These are phyloP conservation scores for Neolamprologus brichardi DNA, from an alignment of 2,113 vertebrate genomes.

Conservation along the genomic window DNA sequence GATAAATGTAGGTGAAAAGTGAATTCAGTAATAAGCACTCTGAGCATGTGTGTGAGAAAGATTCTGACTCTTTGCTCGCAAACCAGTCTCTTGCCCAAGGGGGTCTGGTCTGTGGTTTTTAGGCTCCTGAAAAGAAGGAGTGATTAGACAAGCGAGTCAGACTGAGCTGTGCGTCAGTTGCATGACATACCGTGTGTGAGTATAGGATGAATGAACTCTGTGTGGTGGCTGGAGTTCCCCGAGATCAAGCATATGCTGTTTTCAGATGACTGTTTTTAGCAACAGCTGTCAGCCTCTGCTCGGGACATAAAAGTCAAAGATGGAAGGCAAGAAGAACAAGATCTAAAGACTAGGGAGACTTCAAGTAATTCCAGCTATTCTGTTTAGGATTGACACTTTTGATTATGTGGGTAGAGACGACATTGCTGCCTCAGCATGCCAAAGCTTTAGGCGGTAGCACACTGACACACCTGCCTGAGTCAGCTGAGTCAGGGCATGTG, in stretches of 20 bases:
- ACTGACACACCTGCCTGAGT: constrained; percentile 55
- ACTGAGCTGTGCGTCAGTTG: constrained; percentile 36
- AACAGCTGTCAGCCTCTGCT: constrained; percentile 30
- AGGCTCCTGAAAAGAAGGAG: constrained; percentile 33
- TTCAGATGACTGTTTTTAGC: constrained; percentile 51
- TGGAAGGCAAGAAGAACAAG: background rate
- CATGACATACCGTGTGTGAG: constrained; percentile 43
- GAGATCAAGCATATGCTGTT: constrained; percentile 18
- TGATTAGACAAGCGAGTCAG: constrained; percentile 41
- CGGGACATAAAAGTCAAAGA: constrained; percentile 16
- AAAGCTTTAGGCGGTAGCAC: constrained; percentile 12
- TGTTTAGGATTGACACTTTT: constrained; percentile 4
- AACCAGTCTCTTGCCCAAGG: constrained; percentile 29
- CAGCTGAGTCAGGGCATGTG: constrained; percentile 35
- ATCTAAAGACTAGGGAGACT: constrained; percentile 2
- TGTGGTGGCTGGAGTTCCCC: constrained; percentile 59
- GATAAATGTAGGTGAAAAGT: constrained; percentile 45
- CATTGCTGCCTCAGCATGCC: constrained; percentile 38
- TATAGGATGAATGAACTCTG: constrained; percentile 25
- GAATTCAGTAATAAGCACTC: constrained; percentile 39
- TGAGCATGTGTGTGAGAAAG: constrained; percentile 1
- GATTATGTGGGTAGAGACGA: constrained; percentile 1
- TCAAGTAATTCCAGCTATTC: background rate
- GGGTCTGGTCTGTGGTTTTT: constrained; percentile 49
- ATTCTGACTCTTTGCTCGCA: constrained; percentile 20